Evolutionary conservation across 2,888 invertebrate species (phyloP).

Genomic region (Eumacrocentrus americanus): DNA sequence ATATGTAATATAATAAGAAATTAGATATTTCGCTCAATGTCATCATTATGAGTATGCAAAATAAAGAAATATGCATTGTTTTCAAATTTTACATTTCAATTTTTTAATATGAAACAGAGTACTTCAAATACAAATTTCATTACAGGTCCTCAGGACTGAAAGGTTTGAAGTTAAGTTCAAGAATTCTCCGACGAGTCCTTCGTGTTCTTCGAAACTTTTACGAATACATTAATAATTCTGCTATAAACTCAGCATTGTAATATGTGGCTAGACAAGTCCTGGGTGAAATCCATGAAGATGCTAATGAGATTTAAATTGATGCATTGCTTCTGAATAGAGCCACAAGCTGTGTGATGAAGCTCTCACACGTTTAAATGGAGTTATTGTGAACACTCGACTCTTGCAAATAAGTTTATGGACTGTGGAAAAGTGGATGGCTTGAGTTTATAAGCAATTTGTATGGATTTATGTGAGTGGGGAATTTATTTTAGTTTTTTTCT

Average conservation of each 20-base stretch:
- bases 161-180: background rate
- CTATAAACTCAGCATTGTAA: too few species aligned
- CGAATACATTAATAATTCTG: constrained; percentile 1
- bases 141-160: too few species aligned
- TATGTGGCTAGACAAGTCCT: background rate
- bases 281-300: background rate
- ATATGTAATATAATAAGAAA: too few species aligned
- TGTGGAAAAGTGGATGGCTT: background rate
- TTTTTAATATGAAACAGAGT: too few species aligned
- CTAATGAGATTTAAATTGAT: background rate
- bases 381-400: background rate
- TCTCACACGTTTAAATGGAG: background rate
- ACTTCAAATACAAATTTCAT: too few species aligned
- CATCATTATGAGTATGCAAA: too few species aligned
- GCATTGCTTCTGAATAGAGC: background rate
- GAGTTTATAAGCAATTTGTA: constrained; percentile 8
- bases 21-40: too few species aligned
- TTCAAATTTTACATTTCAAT: too few species aligned
- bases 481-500: background rate
- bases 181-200: background rate
- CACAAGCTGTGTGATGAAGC: background rate
- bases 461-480: background rate
- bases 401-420: background rate
- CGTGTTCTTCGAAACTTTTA: background rate
- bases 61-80: too few species aligned